Conservation (phyloP, 2,797 vertebrate genomes). For the Tenualosa ilisha region DNA sequence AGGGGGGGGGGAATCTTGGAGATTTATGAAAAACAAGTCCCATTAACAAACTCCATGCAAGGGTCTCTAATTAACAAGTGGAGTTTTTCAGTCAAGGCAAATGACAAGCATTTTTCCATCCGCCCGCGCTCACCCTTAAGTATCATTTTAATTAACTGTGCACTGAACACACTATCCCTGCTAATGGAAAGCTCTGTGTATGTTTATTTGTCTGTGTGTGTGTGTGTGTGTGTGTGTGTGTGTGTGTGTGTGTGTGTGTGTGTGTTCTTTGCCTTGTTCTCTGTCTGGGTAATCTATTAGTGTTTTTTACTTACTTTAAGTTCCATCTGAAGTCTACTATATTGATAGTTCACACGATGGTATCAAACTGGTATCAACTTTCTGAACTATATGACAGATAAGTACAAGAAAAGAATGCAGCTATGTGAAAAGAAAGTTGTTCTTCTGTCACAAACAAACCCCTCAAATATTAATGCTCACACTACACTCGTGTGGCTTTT, state of each 20-base stretch:
- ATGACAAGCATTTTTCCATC: slow-evolving; percentile 48
- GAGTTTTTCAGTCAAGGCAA: slow-evolving; percentile 50
- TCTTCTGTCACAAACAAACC: background rate
- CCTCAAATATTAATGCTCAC: background rate
- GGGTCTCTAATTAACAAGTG: slow-evolving; percentile 54
- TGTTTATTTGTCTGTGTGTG: slow-evolving; percentile 15
- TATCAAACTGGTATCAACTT: background rate
- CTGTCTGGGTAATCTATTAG: background rate
- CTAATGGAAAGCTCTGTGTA: slow-evolving; percentile 43
- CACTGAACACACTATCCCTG: background rate
- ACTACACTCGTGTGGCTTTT: background rate
- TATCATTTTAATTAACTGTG: slow-evolving; percentile 48
- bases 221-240: slow-evolving; percentile 10
- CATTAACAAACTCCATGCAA: slow-evolving; percentile 52
- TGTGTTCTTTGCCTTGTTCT: background rate
- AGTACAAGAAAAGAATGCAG: background rate
- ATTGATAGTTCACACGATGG: background rate
- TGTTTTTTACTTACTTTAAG: background rate
- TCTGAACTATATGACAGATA: background rate
- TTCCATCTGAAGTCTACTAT: background rate
- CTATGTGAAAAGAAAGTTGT: background rate
- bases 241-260: slow-evolving; percentile 2
- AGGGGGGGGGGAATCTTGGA: slow-evolving; percentile 34
- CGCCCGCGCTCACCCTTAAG: slow-evolving; percentile 39
- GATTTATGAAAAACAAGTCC: slow-evolving; percentile 52